These are phyloP conservation scores for Drosophila takahashii DNA, from an alignment of 1,140 invertebrate species.

Conservation along the genomic window DNA sequence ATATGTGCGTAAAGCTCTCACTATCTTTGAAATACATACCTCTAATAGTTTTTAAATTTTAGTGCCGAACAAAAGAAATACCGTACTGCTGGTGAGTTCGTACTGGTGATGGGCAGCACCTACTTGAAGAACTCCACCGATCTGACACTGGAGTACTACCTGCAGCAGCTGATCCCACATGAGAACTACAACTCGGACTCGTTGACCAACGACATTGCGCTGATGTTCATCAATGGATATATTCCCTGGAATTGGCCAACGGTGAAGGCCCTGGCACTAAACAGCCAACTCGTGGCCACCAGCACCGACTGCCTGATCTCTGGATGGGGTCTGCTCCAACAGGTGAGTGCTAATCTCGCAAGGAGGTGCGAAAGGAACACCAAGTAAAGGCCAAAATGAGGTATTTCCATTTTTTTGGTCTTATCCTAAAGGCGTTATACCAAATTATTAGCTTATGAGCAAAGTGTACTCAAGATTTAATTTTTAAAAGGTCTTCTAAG, in stretches of 20 bases:
- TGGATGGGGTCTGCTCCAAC: slow-evolving; percentile 59
- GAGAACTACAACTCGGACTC: slow-evolving; percentile 21
- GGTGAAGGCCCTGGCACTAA: slow-evolving; percentile 42
- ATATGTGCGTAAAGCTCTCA: slow-evolving; percentile 39
- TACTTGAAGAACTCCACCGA: slow-evolving; percentile 12
- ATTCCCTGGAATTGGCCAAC: slow-evolving; percentile 46
- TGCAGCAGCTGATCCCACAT: slow-evolving; percentile 56
- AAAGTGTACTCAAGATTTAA: too few relatives aligned
- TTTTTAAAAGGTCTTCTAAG: too few relatives aligned
- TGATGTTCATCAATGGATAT: slow-evolving; percentile 69
- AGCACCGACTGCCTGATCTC: slow-evolving; percentile 47
- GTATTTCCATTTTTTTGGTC: too few relatives aligned
- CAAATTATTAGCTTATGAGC: too few relatives aligned
- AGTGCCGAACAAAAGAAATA: slow-evolving; percentile 12
- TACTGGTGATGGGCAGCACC: slow-evolving; percentile 65
- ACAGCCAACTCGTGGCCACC: not conserved
- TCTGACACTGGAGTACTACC: slow-evolving; percentile 52
- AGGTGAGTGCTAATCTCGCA: slow-evolving; percentile 21
- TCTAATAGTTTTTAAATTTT: not conserved
- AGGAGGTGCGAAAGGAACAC: not conserved
- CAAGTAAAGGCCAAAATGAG: too few relatives aligned
- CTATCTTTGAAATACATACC: not conserved
- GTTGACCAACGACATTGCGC: slow-evolving; percentile 57
- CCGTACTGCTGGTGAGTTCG: slow-evolving; percentile 56
- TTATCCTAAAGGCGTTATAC: too few relatives aligned